Percentiles rank a stretch among this genome's conserved stretches.
These are phyloP conservation scores for Piscicola geometra DNA, from an alignment of 2,888 invertebrate genomes.

Conservation along the genomic window DNA sequence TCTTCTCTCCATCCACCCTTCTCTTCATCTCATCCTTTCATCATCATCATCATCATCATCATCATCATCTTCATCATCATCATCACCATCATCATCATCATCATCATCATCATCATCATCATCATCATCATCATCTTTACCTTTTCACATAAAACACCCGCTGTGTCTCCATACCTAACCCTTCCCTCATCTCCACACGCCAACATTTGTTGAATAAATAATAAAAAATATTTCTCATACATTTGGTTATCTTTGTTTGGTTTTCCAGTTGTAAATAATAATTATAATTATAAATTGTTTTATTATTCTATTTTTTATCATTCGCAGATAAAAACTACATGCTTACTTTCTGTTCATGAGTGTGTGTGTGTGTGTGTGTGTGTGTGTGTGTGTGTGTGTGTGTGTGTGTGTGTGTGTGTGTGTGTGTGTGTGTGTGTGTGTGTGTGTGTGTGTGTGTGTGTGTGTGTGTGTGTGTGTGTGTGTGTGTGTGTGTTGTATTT, in stretches of 20 bases:
- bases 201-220: too few relatives aligned
- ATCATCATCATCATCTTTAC: neutral
- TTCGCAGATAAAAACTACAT: too few relatives aligned
- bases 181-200: neutral
- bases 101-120: neutral
- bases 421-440: neutral
- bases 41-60: neutral
- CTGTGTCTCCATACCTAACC: neutral
- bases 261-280: too few relatives aligned
- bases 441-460: conserved; percentile 3
- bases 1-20: neutral
- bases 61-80: conserved; percentile 1
- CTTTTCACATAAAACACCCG: neutral
- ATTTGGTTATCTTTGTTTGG: too few relatives aligned
- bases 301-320: neutral
- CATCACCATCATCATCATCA: conserved; percentile 5
- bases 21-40: conserved; percentile 7
- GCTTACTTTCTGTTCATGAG: neutral
- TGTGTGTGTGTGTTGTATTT: neutral
- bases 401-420: neutral
- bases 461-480: neutral
- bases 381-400: neutral
- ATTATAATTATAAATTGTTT: too few relatives aligned
- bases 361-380: neutral
- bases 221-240: too few relatives aligned